Evolutionary conservation across 2,113 vertebrate species (phyloP), one percentile per base, ranked within the genome.

Genomic region (Myrmecobius fasciatus): DNA sequence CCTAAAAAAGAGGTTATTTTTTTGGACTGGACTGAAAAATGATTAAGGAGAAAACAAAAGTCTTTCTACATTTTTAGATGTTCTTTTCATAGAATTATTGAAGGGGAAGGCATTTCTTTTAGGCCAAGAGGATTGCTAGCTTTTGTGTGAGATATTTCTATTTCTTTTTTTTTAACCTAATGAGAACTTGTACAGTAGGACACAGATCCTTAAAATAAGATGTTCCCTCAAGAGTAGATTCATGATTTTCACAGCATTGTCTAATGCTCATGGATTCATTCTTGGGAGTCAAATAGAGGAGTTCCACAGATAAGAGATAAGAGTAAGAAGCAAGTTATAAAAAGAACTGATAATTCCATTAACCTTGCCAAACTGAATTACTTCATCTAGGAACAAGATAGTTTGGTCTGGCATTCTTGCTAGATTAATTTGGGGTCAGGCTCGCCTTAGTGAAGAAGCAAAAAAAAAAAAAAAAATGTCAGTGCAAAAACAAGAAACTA

Each of bases 11-110:
- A 25, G 3, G 25, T 48, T 91, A 48, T 94, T 95, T 47, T 51
- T 96, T 95, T 93, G 90, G 31, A 83, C 88, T 75, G 31, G 36
- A 75, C 67, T n/a, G 67, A n/a, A 20, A 75, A 75, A 75, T 75
- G 36, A 75, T 6, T n/a, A 75, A 75, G 31, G 6, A 36, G 20
- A 75, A 75, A 17, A 94, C 89, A 92, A 8, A 91, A 92, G n/a
- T 14, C 89, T 91, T 48, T 54, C 22, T 56, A 24, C 91, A 60
- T 47, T 90, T 96, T n/a, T 25, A 8, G 89, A 52, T 95, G 67
- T 75, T n/a, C 1, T n/a, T n/a, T n/a, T 22, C 67, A n/a, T 75
- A 20, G n/a, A n/a, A 75, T 75, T 31, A 11, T 60, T 60, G 56
- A 10, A 3, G 26, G 28, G 2, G 28, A 10, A 51, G 9, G 49